Percentiles rank a stretch among this genome's conserved stretches.
Conservation (phyloP, 2,888 invertebrate genomes). For the Nomada fucata region DNA sequence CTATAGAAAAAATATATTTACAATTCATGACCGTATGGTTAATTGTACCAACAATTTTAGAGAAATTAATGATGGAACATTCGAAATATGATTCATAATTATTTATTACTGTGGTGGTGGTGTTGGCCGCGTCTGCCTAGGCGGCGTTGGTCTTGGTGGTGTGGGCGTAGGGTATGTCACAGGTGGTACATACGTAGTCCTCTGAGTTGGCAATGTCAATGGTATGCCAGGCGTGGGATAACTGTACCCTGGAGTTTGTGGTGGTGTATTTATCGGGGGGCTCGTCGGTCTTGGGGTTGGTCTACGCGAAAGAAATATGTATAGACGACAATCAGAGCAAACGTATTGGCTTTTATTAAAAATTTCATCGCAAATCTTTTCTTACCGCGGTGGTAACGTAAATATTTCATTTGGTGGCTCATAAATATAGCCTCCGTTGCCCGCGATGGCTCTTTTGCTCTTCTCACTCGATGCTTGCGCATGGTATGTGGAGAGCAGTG, state of each 20-base stretch:
- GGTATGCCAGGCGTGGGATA: conserved; percentile 1
- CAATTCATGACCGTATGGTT: too few species aligned
- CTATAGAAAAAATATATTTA: neutral
- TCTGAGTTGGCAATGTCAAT: neutral
- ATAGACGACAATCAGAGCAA: too few species aligned
- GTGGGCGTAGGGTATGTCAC: neutral
- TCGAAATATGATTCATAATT: neutral
- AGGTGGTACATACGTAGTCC: neutral
- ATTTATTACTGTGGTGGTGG: conserved; percentile 39
- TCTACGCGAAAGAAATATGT: neutral
- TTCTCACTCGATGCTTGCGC: conserved; percentile 77
- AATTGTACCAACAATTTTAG: neutral
- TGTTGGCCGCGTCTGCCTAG: neutral
- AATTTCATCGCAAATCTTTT: too few species aligned
- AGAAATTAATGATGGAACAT: too few species aligned
- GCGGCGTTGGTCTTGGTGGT: neutral
- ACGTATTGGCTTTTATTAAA: too few species aligned
- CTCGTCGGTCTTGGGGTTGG: neutral
- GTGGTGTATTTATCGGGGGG: conserved; percentile 44
- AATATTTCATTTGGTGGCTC: conserved; percentile 75
- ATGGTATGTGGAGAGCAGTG: conserved; percentile 78
- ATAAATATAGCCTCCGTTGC: conserved; percentile 79
- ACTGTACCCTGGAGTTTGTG: conserved; percentile 21
- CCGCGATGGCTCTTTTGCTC: conserved; percentile 79
- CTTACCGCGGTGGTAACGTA: conserved; percentile 76